A percentile compares a stretch with the other conserved stretches of the same genome.
These are phyloP conservation scores for Leptura quadrifasciata DNA, from an alignment of 2,888 invertebrate genomes.

Conservation along the genomic window DNA sequence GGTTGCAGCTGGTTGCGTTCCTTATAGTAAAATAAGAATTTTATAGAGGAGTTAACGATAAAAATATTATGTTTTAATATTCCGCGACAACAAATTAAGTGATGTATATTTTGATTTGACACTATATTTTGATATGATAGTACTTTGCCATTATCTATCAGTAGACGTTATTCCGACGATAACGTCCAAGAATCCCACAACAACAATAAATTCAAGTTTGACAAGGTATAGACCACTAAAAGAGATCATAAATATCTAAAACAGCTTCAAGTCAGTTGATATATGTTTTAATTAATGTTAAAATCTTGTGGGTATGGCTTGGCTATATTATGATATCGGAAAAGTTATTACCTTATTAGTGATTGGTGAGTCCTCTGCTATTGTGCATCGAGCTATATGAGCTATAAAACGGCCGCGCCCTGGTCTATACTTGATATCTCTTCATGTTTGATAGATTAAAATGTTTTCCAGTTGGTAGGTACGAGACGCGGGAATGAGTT, in stretches of 20 bases:
- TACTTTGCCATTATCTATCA: slow-evolving; percentile 12
- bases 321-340: slow-evolving; percentile 69
- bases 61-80: too few species aligned
- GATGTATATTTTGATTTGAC: too few species aligned
- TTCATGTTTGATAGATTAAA: slow-evolving; percentile 69
- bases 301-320: slow-evolving; percentile 61
- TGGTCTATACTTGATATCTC: slow-evolving; percentile 65
- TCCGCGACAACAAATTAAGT: too few species aligned
- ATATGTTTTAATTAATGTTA: slow-evolving; percentile 68
- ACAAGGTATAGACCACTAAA: slow-evolving; percentile 59
- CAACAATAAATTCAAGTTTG: slow-evolving; percentile 60
- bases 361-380: slow-evolving; percentile 67
- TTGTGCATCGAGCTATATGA: slow-evolving; percentile 68
- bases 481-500: slow-evolving; percentile 38
- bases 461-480: slow-evolving; percentile 56
- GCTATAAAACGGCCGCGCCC: slow-evolving; percentile 70
- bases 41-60: too few species aligned
- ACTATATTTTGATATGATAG: too few species aligned
- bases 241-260: slow-evolving; percentile 65
- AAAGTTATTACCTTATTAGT: slow-evolving; percentile 71
- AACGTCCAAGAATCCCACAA: slow-evolving; percentile 16
- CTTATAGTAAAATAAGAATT: too few species aligned
- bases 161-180: not conserved
- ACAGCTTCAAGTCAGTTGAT: slow-evolving; percentile 61
- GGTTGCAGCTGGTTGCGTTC: too few species aligned